A percentile compares a stretch with the other conserved stretches of the same genome.
These are phyloP conservation scores for Pseudorasbora parva DNA, from an alignment of 2,113 vertebrate genomes.

Conservation along the genomic window DNA sequence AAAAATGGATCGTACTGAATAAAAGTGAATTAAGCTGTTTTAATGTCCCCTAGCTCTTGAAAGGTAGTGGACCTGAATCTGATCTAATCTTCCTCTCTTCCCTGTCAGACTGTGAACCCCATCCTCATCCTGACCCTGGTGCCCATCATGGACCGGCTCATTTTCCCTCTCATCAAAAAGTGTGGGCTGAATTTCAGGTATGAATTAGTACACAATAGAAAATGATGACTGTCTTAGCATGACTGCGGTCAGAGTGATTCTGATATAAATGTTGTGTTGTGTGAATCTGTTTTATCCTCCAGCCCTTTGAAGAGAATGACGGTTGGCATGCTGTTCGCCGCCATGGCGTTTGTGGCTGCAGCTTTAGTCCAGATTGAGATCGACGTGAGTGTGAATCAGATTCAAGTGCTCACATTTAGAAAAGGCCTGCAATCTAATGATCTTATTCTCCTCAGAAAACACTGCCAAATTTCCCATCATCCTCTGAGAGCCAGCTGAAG, in stretches of 20 bases:
- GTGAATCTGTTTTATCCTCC: conserved; percentile 47
- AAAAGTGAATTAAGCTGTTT: no score
- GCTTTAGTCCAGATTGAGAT: conserved; percentile 87
- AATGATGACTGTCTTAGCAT: not conserved
- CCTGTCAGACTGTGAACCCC: conserved; percentile 86
- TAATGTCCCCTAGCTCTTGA: not conserved
- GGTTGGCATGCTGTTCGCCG: conserved; percentile 91
- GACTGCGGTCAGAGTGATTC: not conserved
- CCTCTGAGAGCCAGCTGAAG: conserved; percentile 81
- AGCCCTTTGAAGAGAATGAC: conserved; percentile 93
- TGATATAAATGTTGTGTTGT: conserved; percentile 1
- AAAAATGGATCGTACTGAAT: not conserved
- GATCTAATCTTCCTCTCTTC: not conserved
- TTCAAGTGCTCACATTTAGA: no score
- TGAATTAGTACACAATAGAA: conserved; percentile 60
- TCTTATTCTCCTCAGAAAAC: conserved; percentile 79
- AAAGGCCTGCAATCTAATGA: not conserved
- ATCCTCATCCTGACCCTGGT: conserved; percentile 91
- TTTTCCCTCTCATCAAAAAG: conserved; percentile 91
- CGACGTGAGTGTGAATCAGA: conserved; percentile 83
- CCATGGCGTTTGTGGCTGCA: conserved; percentile 88
- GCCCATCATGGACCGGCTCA: conserved; percentile 80
- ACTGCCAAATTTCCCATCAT: conserved; percentile 81
- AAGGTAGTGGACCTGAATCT: not conserved
- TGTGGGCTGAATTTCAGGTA: conserved; percentile 93